Evolutionary conservation across 2,888 invertebrate genomes (phyloP), one percentile per base, ranked within the genome.

Genomic region (Oligia latruncula): DNA sequence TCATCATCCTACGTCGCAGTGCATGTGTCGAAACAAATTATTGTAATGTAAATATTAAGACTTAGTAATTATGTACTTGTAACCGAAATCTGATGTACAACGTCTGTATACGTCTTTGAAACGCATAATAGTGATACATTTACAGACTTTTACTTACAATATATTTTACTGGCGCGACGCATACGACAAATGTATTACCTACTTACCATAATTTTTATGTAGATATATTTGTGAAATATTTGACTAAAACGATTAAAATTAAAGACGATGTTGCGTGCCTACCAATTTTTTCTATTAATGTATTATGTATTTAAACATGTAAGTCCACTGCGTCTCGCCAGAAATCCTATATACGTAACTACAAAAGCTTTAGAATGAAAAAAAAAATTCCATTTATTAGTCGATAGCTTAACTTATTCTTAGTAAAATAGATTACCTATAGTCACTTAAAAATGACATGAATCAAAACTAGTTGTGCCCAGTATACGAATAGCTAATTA

Each of bases 381-480:
- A 91, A 40, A 92, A 90, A 92, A 95, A 94, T 96, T 96, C 96
- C 97, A 96, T 96, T 95, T 95, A 94, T 96, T 97, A 97, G 96
- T 95, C 94, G 93, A 95, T 96, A 96, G 94, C 94, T 94, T 96
- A 96, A 96, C 95, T 96, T 96, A 96, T 97, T 96, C 92, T 96
- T 96, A 96, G 95, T 92, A 90, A 95, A 93, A 95, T 95, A 96
- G 95, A 94, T 95, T 96, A 96, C 95, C 94, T 95, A 95, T 96
- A 96, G 96, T 96, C 96, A 96, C 95, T 92, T 95, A 93, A 95
- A 95, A 96, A 96, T 96, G 96, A 96, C 96, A 96, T 93, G 94
- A 96, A 96, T 96, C 96, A 96, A 95, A 95, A 96, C 97, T 97
- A 97, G 97, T 97, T 97, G 97, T 97, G 97, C 96, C 97, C 96